phyloP scores from a whole-genome alignment of 2,797 vertebrate species.

The Pangasius djambal region DNA sequence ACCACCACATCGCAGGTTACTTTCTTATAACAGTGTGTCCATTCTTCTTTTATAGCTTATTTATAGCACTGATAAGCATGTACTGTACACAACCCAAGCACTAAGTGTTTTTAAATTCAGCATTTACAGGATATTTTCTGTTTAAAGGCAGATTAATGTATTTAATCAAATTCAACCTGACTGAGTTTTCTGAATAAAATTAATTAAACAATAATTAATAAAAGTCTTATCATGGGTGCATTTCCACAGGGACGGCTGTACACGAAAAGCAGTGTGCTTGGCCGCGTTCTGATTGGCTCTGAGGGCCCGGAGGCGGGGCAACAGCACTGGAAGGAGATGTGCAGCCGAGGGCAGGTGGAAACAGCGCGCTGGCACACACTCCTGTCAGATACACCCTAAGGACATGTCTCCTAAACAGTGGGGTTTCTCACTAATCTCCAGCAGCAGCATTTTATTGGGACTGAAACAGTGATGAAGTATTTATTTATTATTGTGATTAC shows the following conservation, averaged over 20 bases:
- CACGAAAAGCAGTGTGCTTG: constrained; percentile 74
- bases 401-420: neutral
- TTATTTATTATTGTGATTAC: constrained; percentile 19
- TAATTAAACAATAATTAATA: neutral
- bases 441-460: neutral
- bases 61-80: neutral
- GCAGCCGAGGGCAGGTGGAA: constrained; percentile 74
- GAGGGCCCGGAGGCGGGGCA: constrained; percentile 63
- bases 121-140: neutral
- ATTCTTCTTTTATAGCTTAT: neutral
- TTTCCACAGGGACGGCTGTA: constrained; percentile 75
- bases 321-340: constrained; percentile 83
- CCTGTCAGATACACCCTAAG: constrained; percentile 60
- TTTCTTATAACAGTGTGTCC: neutral
- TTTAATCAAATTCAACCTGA: neutral
- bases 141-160: neutral
- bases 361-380: constrained; percentile 77
- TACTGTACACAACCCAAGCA: too few species aligned
- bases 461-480: constrained; percentile 14
- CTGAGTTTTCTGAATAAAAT: neutral
- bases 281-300: constrained; percentile 73
- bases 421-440: neutral
- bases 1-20: neutral
- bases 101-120: neutral
- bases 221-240: neutral